Evolutionary conservation across 2,888 invertebrate genomes (phyloP).

Genomic region (Stenolophus ochropezus): DNA sequence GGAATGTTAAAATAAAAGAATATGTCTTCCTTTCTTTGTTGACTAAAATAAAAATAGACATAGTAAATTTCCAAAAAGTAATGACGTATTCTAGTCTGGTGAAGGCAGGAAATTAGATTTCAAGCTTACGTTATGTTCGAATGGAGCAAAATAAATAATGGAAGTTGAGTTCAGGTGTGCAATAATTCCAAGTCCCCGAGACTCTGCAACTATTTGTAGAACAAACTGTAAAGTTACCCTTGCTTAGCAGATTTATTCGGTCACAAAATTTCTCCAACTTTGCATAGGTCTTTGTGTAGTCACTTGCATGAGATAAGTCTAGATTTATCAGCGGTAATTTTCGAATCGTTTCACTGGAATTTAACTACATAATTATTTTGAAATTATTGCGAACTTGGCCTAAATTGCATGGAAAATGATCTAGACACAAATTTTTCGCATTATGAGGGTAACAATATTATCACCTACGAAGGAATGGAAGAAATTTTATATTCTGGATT

Average conservation of each 20-base stretch:
- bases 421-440: constrained; percentile 16
- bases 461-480: background rate
- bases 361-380: constrained; percentile 34
- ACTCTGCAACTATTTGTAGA: constrained; percentile 17
- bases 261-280: constrained; percentile 33
- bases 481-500: constrained; percentile 20
- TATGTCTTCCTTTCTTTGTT: background rate
- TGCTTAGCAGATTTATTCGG: constrained; percentile 26
- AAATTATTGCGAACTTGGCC: constrained; percentile 28
- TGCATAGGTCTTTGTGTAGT: constrained; percentile 29
- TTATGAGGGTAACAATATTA: constrained; percentile 9
- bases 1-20: too few relatives aligned
- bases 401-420: constrained; percentile 29
- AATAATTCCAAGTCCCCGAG: background rate
- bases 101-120: background rate
- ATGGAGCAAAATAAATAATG: background rate
- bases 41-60: background rate
- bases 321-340: constrained; percentile 29
- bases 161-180: constrained; percentile 15
- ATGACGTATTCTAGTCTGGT: background rate
- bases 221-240: constrained; percentile 17
- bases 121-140: background rate
- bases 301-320: constrained; percentile 18
- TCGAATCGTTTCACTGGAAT: constrained; percentile 17
- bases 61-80: background rate